These are phyloP conservation scores for Phodopus roborovskii DNA, from an alignment of 2,113 vertebrate species.

Conservation along the genomic window DNA sequence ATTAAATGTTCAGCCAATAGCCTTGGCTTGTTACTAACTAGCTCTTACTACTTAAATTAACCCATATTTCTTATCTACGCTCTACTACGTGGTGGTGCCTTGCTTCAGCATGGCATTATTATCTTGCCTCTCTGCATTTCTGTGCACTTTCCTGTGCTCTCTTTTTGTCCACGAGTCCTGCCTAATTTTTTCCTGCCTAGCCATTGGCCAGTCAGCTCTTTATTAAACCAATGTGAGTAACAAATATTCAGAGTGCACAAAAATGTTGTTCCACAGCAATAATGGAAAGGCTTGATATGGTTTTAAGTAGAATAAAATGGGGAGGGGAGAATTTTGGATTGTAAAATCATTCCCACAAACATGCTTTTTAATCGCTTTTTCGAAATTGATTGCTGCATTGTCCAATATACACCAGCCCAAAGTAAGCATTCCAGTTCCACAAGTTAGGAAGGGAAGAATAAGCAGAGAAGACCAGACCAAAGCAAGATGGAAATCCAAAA, in stretches of 20 bases:
- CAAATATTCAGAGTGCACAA: not conserved
- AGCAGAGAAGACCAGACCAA: not conserved
- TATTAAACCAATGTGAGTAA: not conserved
- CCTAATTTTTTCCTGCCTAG: not conserved
- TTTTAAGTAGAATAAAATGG: not conserved
- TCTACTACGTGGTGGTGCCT: not conserved
- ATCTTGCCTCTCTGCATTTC: not conserved
- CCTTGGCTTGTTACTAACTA: not conserved
- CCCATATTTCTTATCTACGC: not conserved
- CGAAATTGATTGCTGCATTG: not conserved
- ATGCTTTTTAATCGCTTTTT: not conserved
- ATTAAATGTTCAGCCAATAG: not conserved
- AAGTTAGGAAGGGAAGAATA: not conserved
- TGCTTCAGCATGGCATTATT: not conserved
- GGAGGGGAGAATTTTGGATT: not conserved
- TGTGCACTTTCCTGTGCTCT: not conserved
- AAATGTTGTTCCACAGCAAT: not conserved
- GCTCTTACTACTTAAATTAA: not conserved
- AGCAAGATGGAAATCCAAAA: not conserved
- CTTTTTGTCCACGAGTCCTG: too few relatives aligned
- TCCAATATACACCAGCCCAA: not conserved
- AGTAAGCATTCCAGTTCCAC: not conserved
- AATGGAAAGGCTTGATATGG: not conserved
- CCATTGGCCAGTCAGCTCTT: not conserved
- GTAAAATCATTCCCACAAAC: not conserved